Evolutionary conservation across 2,888 invertebrate genomes (phyloP).

Genomic region (Ditula angustiorana): DNA sequence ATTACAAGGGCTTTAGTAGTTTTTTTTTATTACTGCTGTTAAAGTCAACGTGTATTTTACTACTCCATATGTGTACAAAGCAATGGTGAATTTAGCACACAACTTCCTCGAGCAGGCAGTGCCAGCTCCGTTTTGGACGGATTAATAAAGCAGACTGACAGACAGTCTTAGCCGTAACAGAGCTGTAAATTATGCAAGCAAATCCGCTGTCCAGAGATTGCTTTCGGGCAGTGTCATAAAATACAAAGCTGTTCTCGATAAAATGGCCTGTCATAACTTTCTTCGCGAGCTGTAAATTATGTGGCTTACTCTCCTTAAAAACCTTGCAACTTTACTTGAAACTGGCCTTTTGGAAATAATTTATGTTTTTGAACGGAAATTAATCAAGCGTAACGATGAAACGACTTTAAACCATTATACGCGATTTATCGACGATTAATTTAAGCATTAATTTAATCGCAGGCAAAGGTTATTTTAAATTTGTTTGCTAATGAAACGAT

Average conservation of each 20-base stretch:
- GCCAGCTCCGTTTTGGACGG: conserved; percentile 9
- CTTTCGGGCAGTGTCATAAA: conserved; percentile 38
- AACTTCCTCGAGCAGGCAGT: conserved; percentile 9
- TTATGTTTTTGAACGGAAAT: conserved; percentile 20
- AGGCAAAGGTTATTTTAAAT: not conserved
- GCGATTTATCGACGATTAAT: conserved; percentile 14
- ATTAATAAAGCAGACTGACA: conserved; percentile 27
- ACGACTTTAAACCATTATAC: conserved; percentile 10
- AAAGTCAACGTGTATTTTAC: not conserved
- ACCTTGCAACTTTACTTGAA: conserved; percentile 20
- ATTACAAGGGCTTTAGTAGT: conserved; percentile 3
- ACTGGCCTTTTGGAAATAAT: conserved; percentile 28
- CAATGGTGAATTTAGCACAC: not conserved
- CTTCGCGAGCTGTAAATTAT: conserved; percentile 36
- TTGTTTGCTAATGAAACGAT: not conserved
- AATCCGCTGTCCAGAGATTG: conserved; percentile 36
- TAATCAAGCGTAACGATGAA: conserved; percentile 20
- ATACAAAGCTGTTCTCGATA: conserved; percentile 39
- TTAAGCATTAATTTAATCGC: conserved; percentile 1
- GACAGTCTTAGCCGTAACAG: conserved; percentile 24
- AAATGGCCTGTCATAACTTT: conserved; percentile 40
- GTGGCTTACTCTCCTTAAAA: conserved; percentile 29
- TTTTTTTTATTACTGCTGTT: conserved; percentile 16
- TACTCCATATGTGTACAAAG: not conserved
- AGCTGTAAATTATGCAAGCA: conserved; percentile 37